Base-by-base conservation (phyloP, 2,797 vertebrate species). In the Sebastolobus altivelis region DNA sequence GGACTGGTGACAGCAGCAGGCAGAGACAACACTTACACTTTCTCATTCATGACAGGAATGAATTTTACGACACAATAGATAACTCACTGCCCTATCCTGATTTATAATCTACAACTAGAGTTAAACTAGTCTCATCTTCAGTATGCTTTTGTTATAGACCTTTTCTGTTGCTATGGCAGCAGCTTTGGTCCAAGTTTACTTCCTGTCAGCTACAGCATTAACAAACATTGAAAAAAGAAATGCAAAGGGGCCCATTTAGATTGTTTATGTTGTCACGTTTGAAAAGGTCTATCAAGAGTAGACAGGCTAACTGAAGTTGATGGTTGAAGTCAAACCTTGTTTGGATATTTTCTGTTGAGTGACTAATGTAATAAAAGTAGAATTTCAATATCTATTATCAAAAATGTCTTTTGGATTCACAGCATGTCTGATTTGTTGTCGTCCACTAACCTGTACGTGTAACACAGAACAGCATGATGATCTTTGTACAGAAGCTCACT, bases 1-100 rank as follows among this genome's bases (percentile, higher is more conserved):
- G 1, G 40, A 22, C 46, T 66, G 71, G 73, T 90, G 92, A 86
- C 89, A 90, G 91, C 83, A 89, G 87, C 72, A 37, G 73, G 43
- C 69, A 27, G 77, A 69, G 27, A 46, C 56, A 69, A 27, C 49
- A 35, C 43, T 52, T 77, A 61, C 58, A 69, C 49, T n/a, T 9
- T 5, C 82, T 77, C 78, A 90, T 84, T 89, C 79, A 87, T 52
- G 5, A 31, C 54, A 69, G 22, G 4, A 62, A 72, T 27, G 37
- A 55, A 60, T 46, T 49, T 46, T 60, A 31, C 27, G 63, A 33
- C 35, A 13, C 18, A 43, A 12, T 4, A 25, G 8, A n/a, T 7
- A 25, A 72, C 18, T 38, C 18, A 31, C 2, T 22, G 8, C 8
- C 25, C 3, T 2, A 0, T 59, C 37, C 22, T 7, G 46, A 13